Evolutionary conservation across 2,113 vertebrate genomes (phyloP).

Genomic region (Cettia cetti): DNA sequence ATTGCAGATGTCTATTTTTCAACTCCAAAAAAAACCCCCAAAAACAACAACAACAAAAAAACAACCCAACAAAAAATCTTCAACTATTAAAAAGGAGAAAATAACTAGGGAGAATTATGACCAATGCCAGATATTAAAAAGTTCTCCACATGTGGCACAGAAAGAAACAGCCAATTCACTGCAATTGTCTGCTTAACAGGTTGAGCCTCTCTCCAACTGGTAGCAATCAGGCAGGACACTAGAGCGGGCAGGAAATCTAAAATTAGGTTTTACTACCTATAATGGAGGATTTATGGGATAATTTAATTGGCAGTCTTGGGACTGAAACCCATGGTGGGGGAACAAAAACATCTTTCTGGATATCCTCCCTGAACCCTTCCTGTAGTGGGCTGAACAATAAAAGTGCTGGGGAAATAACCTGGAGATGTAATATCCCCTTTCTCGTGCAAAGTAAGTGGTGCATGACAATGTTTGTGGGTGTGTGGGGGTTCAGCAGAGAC

Average conservation of each 20-base stretch:
- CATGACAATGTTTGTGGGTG: neutral
- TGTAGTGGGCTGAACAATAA: constrained; percentile 25
- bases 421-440: constrained; percentile 19
- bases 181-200: constrained; percentile 37
- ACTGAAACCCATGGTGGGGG: constrained; percentile 63
- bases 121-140: neutral
- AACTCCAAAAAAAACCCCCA: neutral
- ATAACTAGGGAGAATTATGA: constrained; percentile 26
- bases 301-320: constrained; percentile 81
- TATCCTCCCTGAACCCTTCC: constrained; percentile 41
- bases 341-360: constrained; percentile 73
- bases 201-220: constrained; percentile 65
- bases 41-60: neutral
- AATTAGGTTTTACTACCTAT: constrained; percentile 86
- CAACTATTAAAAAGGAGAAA: neutral
- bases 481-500: neutral
- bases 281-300: constrained; percentile 81
- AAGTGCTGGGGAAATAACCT: constrained; percentile 21
- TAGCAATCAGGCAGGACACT: constrained; percentile 75
- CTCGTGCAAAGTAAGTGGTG: neutral
- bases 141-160: constrained; percentile 8
- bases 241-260: constrained; percentile 80
- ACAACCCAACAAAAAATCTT: neutral
- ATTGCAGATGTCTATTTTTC: neutral
- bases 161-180: constrained; percentile 46